Conservation (phyloP, 2,113 vertebrate species). For the Rhagologus leucostigma region DNA sequence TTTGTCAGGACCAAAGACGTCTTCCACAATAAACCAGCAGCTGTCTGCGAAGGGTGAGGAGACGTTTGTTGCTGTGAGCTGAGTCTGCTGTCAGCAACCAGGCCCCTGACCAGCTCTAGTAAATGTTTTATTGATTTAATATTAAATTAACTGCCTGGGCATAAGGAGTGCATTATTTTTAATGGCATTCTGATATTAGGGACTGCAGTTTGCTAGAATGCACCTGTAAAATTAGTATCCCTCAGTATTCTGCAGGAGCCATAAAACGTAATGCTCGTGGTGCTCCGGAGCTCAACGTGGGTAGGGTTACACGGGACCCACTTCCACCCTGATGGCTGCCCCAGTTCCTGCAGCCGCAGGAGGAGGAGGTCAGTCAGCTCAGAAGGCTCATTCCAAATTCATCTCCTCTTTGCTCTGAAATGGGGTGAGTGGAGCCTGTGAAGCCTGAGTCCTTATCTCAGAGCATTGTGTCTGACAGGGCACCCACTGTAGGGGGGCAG, state of each 20-base stretch:
- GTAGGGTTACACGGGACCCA: constrained; percentile 7
- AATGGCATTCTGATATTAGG: constrained; percentile 64
- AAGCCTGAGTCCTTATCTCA: neutral
- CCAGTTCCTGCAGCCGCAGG: neutral
- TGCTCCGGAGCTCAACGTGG: constrained; percentile 25
- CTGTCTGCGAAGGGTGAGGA: constrained; percentile 67
- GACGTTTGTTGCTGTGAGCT: constrained; percentile 57
- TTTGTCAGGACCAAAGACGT: constrained; percentile 70
- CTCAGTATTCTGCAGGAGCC: constrained; percentile 58
- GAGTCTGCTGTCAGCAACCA: constrained; percentile 73
- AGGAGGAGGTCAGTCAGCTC: constrained; percentile 3
- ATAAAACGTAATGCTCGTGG: constrained; percentile 62
- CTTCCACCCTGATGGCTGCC: neutral
- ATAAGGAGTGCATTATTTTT: constrained; percentile 71
- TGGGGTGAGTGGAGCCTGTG: neutral
- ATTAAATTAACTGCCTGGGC: constrained; percentile 72
- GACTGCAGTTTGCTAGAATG: constrained; percentile 65
- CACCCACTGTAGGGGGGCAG: neutral
- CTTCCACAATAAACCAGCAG: constrained; percentile 71
- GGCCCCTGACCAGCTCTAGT: constrained; percentile 51
- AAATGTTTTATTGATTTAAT: constrained; percentile 78
- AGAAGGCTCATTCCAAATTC: neutral
- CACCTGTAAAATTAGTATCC: constrained; percentile 77
- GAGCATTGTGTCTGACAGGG: neutral
- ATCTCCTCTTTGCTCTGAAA: neutral